Base-by-base conservation (phyloP, 1,140 invertebrate genomes). In the Cydia splendana region DNA sequence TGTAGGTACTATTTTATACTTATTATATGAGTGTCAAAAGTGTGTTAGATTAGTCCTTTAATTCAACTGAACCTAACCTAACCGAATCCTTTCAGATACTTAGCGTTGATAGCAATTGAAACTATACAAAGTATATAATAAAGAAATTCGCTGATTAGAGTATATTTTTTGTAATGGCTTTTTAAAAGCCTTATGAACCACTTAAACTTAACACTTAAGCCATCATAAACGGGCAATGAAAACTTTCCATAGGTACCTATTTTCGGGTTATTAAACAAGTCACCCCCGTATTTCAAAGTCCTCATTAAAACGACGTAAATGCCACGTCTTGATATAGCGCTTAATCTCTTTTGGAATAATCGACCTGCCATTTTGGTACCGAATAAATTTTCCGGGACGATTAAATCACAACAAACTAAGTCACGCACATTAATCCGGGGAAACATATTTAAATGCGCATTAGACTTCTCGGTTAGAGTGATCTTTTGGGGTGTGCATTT, bases 181-280 rank as follows among this genome's bases (percentile, higher is more conserved):
- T 3, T 24, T 24, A 24, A 62, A 62, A 24, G 57, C 57, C 20
- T 24, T 20, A 62, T 0, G 28, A 28, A 69, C 13, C 65, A 69
- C 65, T 69, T 69, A 69, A 69, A 38, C 67, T n/a, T 80, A 81
- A 83, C 81, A 80, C 81, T 80, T 79, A 77, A 83, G 77, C 62
- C 34, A 42, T 62, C 53, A 87, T 90, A 89, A 89, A 86, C 81
- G 83, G 76, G 85, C 85, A 89, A 90, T 90, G 89, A 91, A 87
- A 88, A 90, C 81, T 90, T 90, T 87, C 81, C 79, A 85, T 81
- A n/a, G n/a, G n/a, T n/a, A 83, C 83, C 85, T 90, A 89, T 91
- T 90, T 85, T 88, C 86, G 86, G 84, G 84, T 88, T 87, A 89
- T 89, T 88, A 90, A 87, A 78, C 83, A 85, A 82, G 74, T 77